Evolutionary conservation across 1,140 invertebrate genomes (phyloP).

Genomic region (Chlorops oryzae): DNA sequence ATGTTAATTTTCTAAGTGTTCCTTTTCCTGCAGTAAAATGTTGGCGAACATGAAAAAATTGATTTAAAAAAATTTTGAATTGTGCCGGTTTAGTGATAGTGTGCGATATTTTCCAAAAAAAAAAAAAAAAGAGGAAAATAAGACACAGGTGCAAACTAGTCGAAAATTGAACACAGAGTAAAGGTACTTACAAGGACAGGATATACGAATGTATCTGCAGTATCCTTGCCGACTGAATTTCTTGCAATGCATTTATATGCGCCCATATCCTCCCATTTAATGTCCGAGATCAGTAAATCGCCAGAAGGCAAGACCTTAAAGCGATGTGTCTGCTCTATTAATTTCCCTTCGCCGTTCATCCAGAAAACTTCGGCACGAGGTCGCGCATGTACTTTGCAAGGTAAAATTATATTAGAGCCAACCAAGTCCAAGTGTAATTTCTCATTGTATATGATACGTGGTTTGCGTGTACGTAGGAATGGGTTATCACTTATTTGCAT

Average conservation of each 20-base stretch:
- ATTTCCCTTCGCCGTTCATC: slow-evolving; percentile 55
- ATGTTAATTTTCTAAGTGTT: no score
- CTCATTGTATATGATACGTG: slow-evolving; percentile 53
- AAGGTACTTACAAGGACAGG: slow-evolving; percentile 59
- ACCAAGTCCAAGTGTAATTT: slow-evolving; percentile 52
- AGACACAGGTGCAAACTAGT: no score
- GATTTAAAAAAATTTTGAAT: no score
- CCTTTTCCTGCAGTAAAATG: no score
- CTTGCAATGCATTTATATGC: slow-evolving; percentile 66
- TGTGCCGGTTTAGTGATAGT: no score
- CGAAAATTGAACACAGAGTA: no score
- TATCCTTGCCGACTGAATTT: slow-evolving; percentile 61
- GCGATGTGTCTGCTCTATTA: slow-evolving; percentile 49
- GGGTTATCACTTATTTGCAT: slow-evolving; percentile 26
- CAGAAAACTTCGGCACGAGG: slow-evolving; percentile 61
- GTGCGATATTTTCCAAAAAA: no score
- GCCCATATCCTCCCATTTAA: slow-evolving; percentile 76
- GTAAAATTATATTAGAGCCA: slow-evolving; percentile 60
- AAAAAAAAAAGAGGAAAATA: no score
- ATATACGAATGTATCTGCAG: slow-evolving; percentile 68
- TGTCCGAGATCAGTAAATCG: slow-evolving; percentile 62
- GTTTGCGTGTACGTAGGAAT: slow-evolving; percentile 47
- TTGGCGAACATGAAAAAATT: no score
- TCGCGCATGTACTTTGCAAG: slow-evolving; percentile 62
- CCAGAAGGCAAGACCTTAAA: slow-evolving; percentile 60